Evolutionary conservation across 2,797 vertebrate species (phyloP).

Genomic region (Sciurus carolinensis): DNA sequence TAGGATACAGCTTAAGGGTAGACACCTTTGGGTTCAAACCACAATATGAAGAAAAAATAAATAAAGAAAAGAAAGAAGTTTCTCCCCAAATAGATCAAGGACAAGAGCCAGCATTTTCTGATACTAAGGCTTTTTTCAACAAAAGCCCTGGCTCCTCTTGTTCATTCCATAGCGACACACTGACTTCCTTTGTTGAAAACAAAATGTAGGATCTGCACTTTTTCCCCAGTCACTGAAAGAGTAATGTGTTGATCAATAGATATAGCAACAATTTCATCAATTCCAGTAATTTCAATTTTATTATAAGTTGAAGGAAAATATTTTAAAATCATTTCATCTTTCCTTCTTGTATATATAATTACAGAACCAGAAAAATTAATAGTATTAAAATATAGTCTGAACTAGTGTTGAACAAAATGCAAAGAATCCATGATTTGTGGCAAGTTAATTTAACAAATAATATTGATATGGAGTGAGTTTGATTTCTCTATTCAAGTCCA

Average conservation of each 20-base stretch:
- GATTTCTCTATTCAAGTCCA: neutral
- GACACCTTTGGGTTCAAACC: no score
- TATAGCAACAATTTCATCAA: neutral
- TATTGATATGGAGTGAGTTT: neutral
- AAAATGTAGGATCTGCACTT: neutral
- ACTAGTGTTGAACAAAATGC: neutral
- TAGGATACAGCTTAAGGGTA: no score
- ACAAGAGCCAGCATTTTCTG: neutral
- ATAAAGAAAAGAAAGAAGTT: no score
- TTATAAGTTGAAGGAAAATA: neutral
- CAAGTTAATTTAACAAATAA: neutral
- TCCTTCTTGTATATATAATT: neutral
- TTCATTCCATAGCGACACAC: neutral
- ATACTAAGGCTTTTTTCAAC: neutral
- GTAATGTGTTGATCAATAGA: neutral
- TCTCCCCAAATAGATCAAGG: neutral
- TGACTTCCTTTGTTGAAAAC: neutral
- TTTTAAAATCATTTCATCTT: neutral
- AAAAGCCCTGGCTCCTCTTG: neutral
- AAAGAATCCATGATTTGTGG: slow-evolving; percentile 22
- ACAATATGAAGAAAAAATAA: no score
- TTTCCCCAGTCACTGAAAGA: neutral
- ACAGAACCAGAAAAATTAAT: neutral
- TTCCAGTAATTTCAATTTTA: neutral
- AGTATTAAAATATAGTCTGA: neutral